phyloP scores from a whole-genome alignment of 1,140 invertebrate species.

The Eriosoma lanigerum region DNA sequence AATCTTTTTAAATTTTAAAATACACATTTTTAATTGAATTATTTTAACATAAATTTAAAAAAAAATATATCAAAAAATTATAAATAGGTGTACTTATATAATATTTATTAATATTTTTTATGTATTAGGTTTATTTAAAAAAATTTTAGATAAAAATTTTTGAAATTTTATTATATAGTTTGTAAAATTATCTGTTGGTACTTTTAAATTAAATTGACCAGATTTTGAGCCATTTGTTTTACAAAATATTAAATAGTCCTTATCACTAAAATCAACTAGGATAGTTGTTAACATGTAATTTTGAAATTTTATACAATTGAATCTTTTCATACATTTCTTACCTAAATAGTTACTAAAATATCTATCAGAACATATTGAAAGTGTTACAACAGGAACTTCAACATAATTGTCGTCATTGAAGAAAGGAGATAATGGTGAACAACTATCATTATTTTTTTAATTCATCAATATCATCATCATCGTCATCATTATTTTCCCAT shows the following conservation, averaged over 20 bases:
- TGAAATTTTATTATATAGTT: constrained; percentile 22
- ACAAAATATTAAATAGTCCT: constrained; percentile 15
- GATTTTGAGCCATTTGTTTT: constrained; percentile 7
- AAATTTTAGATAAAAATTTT: constrained; percentile 4
- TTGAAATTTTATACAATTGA: not conserved
- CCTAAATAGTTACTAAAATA: constrained; percentile 11
- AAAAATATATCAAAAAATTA: too few species aligned
- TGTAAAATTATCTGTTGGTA: not conserved
- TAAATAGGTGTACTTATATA: too few species aligned
- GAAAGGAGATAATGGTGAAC: not conserved
- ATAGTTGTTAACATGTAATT: not conserved
- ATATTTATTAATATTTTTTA: not conserved
- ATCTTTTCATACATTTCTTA: constrained; percentile 17
- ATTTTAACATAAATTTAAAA: too few species aligned
- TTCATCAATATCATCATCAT: not conserved
- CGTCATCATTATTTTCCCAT: not conserved
- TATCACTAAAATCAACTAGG: not conserved
- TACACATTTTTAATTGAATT: too few species aligned
- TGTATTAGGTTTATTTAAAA: constrained; percentile 1
- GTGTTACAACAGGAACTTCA: not conserved
- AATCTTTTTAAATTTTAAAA: too few species aligned
- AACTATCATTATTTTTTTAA: too few species aligned
- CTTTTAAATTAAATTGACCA: not conserved
- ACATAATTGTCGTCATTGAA: not conserved
- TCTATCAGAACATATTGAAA: not conserved